These are phyloP conservation scores for Petrophora chlorosata DNA, from an alignment of 2,888 invertebrate genomes.

Conservation along the genomic window DNA sequence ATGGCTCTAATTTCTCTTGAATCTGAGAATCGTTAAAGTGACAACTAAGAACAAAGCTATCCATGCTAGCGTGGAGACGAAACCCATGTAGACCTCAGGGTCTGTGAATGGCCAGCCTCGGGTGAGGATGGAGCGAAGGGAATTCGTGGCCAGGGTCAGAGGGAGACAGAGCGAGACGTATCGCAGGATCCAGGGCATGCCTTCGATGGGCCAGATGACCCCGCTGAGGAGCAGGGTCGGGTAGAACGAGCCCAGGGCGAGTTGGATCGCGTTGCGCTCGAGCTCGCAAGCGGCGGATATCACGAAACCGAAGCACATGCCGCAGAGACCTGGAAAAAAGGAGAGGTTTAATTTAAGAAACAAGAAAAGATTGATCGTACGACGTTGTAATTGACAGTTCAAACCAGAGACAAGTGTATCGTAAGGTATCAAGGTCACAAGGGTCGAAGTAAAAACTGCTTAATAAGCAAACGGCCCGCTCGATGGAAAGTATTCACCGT, in stretches of 20 bases:
- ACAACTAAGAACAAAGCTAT: conserved; percentile 91
- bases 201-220: conserved; percentile 98
- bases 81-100: conserved; percentile 94
- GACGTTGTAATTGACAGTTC: no score
- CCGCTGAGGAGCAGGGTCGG: conserved; percentile 96
- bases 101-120: conserved; percentile 93
- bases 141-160: conserved; percentile 95
- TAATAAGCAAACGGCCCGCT: no score
- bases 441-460: no score
- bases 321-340: conserved; percentile 87
- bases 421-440: no score
- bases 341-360: background rate
- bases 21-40: conserved; percentile 90
- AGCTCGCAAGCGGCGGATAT: conserved; percentile 96
- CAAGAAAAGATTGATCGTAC: no score
- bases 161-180: conserved; percentile 94
- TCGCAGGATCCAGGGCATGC: conserved; percentile 93
- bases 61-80: conserved; percentile 93
- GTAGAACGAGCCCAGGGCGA: conserved; percentile 97
- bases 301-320: conserved; percentile 98
- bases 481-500: no score
- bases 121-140: conserved; percentile 93
- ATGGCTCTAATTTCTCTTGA: conserved; percentile 88
- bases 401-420: no score
- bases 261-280: conserved; percentile 96